A percentile compares a stretch with the other conserved stretches of the same genome.
phyloP scores from a whole-genome alignment of 2,797 vertebrate genomes.

The Eupleurogrammus muticus region DNA sequence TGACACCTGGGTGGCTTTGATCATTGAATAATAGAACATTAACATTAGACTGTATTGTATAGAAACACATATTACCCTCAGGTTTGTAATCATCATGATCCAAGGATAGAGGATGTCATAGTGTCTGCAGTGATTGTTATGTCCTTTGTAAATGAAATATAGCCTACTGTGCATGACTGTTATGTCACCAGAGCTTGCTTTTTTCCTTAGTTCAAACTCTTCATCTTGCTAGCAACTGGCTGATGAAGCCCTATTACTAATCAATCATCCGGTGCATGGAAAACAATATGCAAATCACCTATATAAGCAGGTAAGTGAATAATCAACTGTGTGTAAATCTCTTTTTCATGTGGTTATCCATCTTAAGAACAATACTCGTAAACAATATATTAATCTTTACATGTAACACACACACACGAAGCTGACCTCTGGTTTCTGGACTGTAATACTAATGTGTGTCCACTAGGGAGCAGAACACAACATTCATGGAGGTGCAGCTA shows the following conservation, averaged over 20 bases:
- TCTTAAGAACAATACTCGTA: neutral
- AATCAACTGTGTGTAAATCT: neutral
- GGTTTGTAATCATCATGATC: neutral
- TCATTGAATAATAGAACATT: neutral
- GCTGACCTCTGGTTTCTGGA: neutral
- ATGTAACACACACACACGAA: neutral
- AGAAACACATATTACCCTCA: neutral
- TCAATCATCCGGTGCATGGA: neutral
- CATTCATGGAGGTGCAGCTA: neutral
- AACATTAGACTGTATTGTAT: neutral
- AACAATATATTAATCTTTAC: neutral
- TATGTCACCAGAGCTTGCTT: neutral
- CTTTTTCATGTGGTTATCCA: neutral
- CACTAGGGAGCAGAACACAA: slow-evolving; percentile 51
- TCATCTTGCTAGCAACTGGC: neutral
- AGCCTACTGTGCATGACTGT: neutral
- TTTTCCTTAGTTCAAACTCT: neutral
- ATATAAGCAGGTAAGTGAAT: neutral
- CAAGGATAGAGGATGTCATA: neutral
- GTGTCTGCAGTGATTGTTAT: neutral
- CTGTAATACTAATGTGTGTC: slow-evolving; percentile 13
- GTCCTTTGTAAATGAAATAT: neutral
- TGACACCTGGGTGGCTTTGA: neutral
- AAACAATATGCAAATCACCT: neutral
- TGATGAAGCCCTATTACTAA: neutral